Evolutionary conservation across 2,888 invertebrate genomes (phyloP), one percentile per base, ranked within the genome.

Genomic region (Coenonympha glycerion): DNA sequence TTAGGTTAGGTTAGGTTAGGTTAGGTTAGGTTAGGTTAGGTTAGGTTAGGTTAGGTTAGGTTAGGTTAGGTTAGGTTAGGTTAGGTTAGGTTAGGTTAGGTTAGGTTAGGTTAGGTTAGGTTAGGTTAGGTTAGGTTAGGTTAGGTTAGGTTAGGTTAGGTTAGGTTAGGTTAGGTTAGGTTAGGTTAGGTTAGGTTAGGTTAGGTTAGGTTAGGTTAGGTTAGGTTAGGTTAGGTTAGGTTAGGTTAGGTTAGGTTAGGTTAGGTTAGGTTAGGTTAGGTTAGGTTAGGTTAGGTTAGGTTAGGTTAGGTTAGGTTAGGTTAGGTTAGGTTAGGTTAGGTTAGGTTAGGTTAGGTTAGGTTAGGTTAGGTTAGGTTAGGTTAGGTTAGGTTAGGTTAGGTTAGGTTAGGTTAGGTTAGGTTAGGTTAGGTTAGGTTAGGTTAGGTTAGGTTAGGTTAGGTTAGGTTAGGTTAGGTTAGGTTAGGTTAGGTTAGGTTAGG

Each of bases 41-140:
- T 37, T 41, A 36, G n/a, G 30, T 21, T 28, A 11, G 30, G 30
- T 30, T 30, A 30, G 30, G 42, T 42, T 41, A 47, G 40, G 48
- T 49, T 53, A 49, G 48, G 45, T 45, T 44, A 53, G 45, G 45
- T 39, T 31, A 41, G 39, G 47, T 48, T 51, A 47, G 45, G 47
- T 41, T 50, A 47, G 46, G 45, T 37, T 44, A 50, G 41, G 46
- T 42, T 46, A 53, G 46, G 49, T 42, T 46, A 50, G 55, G 52
- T 52, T 52, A 52, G 52, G 55, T 53, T 53, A 50, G 52, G 56
- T 55, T 55, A 55, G 55, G 55, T 51, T 51, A 51, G 51, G 55
- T 55, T 55, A 55, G 55, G 55, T 54, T 54, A 54, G 54, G 54
- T 50, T 51, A 48, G 51, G 51, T 48, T 48, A 52, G 52, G 52